Evolutionary conservation across 35 echinoderm and acorn worm species (phyloP).

Genomic region (Apostichopus japonicus): DNA sequence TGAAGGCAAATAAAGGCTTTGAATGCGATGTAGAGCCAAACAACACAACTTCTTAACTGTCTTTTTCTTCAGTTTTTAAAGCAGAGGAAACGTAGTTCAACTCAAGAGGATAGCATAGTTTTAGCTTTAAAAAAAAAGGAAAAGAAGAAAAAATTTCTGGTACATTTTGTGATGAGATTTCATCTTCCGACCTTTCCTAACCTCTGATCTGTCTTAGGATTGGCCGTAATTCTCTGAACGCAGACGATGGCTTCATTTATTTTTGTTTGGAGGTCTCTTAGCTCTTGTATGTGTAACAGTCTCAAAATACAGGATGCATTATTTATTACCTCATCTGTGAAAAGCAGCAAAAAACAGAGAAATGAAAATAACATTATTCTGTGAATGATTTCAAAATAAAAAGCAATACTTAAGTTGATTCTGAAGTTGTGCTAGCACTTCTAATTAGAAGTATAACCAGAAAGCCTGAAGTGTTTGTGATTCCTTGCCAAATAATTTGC

Average conservation of each 20-base stretch:
- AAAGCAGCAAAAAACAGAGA: neutral
- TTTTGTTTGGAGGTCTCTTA: conserved; percentile 93
- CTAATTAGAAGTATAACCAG: no score
- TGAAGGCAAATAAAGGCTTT: no score
- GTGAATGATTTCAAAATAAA: neutral
- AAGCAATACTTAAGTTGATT: neutral
- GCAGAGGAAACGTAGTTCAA: no score
- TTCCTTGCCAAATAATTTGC: no score
- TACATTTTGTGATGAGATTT: neutral
- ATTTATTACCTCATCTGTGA: conserved; percentile 74
- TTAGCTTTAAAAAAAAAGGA: no score
- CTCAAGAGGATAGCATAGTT: no score
- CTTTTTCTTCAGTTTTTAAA: no score
- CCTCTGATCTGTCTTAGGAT: conserved; percentile 95
- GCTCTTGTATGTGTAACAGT: conserved; percentile 81
- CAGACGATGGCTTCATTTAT: conserved; percentile 96
- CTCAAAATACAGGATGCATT: conserved; percentile 81
- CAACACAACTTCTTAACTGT: no score
- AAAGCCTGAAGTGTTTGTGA: no score
- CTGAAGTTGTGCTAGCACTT: neutral
- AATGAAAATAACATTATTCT: neutral
- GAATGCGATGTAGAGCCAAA: no score
- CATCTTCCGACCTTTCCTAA: conserved; percentile 95
- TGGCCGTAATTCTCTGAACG: conserved; percentile 83
- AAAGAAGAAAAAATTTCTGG: neutral